Evolutionary conservation across 2,888 invertebrate genomes (phyloP).

Genomic region (Drosophila seclusa): DNA sequence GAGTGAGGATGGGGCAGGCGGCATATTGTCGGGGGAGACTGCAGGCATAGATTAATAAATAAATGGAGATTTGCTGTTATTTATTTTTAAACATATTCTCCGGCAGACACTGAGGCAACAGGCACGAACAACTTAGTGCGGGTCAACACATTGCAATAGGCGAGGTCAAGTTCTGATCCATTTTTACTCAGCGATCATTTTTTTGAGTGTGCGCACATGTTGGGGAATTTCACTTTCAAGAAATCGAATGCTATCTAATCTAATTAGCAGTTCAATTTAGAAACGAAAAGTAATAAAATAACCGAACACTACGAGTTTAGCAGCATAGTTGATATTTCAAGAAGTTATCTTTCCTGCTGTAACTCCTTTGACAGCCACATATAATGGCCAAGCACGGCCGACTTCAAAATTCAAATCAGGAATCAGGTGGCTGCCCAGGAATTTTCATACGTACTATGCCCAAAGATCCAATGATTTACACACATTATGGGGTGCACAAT

Average conservation of each 20-base stretch:
- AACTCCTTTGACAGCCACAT: neutral
- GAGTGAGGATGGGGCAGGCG: slow-evolving; percentile 5
- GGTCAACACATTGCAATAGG: slow-evolving; percentile 69
- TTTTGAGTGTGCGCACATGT: slow-evolving; percentile 27
- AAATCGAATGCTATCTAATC: neutral
- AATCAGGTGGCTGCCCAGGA: neutral
- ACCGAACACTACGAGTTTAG: neutral
- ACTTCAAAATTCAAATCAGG: neutral
- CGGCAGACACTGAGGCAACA: slow-evolving; percentile 47
- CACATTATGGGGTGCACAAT: neutral
- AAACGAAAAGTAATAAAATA: neutral
- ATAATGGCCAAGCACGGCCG: neutral
- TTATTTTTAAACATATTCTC: slow-evolving; percentile 75
- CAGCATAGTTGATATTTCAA: neutral
- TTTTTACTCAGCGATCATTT: slow-evolving; percentile 44
- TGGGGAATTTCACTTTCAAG: slow-evolving; percentile 17
- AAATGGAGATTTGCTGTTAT: slow-evolving; percentile 72
- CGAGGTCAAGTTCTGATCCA: slow-evolving; percentile 78
- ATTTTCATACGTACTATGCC: neutral
- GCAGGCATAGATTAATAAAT: slow-evolving; percentile 68
- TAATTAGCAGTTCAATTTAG: slow-evolving; percentile 13
- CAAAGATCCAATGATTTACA: neutral
- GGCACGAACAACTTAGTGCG: slow-evolving; percentile 54
- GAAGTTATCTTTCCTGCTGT: neutral
- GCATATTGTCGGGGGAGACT: slow-evolving; percentile 16